phyloP scores from a whole-genome alignment of 2,797 vertebrate species.

The Octomys mimax region DNA sequence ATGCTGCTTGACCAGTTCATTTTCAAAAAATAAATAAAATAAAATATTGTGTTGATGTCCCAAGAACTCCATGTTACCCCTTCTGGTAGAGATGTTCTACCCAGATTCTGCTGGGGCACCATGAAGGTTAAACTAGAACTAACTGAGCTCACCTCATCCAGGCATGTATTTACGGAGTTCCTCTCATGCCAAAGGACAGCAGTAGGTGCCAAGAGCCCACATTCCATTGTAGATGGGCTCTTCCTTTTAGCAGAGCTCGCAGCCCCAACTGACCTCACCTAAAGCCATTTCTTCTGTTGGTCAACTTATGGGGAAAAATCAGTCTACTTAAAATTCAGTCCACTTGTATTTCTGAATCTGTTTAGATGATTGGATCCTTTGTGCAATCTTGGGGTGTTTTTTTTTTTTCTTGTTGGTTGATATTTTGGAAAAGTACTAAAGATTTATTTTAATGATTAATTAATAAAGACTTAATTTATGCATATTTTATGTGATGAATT shows the following conservation, averaged over 20 bases:
- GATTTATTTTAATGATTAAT: not conserved
- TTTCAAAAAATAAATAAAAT: not conserved
- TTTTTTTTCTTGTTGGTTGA: not conserved
- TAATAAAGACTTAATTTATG: not conserved
- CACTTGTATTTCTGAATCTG: not conserved
- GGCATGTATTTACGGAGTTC: not conserved
- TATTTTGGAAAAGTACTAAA: not conserved
- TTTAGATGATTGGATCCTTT: not conserved
- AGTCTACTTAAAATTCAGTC: conserved; percentile 4
- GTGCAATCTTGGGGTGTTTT: not conserved
- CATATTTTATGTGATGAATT: not conserved
- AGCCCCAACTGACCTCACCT: not conserved
- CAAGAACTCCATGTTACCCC: not conserved
- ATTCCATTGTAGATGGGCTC: not conserved
- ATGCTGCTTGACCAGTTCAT: not conserved
- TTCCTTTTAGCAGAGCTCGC: not conserved
- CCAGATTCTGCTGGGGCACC: not conserved
- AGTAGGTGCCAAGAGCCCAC: not conserved
- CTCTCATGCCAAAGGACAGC: not conserved
- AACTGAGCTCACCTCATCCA: not conserved
- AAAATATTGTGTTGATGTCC: conserved; percentile 49
- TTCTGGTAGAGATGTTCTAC: not conserved
- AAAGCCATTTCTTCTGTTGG: not conserved
- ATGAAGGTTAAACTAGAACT: not conserved
- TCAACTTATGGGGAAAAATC: not conserved